Evolutionary conservation across 2,797 vertebrate genomes (phyloP).

Genomic region (Periophthalmus magnuspinnatus): DNA sequence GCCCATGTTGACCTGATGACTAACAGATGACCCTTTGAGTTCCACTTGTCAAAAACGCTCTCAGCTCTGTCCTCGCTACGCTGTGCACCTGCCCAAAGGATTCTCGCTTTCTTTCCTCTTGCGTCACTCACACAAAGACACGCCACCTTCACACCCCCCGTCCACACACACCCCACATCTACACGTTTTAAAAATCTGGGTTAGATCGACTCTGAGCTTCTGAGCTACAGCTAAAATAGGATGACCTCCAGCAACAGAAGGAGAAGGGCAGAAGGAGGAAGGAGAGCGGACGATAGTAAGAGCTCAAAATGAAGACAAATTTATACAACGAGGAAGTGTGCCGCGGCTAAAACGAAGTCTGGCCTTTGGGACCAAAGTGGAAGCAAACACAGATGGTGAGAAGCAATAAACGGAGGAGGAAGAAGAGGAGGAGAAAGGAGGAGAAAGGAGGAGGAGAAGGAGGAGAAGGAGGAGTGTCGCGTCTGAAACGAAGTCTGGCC

Average conservation of each 20-base stretch:
- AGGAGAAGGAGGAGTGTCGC: too few relatives aligned
- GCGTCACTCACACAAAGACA: constrained; percentile 63
- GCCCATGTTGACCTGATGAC: constrained; percentile 64
- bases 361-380: too few relatives aligned
- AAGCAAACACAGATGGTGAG: too few relatives aligned
- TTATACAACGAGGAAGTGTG: background rate
- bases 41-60: constrained; percentile 26
- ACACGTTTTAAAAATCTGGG: constrained; percentile 70
- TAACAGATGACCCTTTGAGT: constrained; percentile 37
- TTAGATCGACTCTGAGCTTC: constrained; percentile 66
- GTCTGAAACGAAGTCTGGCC: too few relatives aligned
- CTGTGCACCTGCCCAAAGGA: constrained; percentile 37
- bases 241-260: constrained; percentile 63
- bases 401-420: too few relatives aligned
- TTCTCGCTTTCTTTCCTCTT: constrained; percentile 42
- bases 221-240: constrained; percentile 73
- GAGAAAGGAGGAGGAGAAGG: too few relatives aligned
- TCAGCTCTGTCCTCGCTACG: constrained; percentile 19
- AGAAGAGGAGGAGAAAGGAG: too few relatives aligned
- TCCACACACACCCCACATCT: too few relatives aligned
- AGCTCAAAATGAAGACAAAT: background rate
- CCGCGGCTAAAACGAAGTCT: background rate
- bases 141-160: constrained; percentile 35
- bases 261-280: constrained; percentile 56
- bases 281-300: constrained; percentile 33